These are phyloP conservation scores for Thera obeliscata DNA, from an alignment of 2,888 invertebrate species.

Conservation along the genomic window DNA sequence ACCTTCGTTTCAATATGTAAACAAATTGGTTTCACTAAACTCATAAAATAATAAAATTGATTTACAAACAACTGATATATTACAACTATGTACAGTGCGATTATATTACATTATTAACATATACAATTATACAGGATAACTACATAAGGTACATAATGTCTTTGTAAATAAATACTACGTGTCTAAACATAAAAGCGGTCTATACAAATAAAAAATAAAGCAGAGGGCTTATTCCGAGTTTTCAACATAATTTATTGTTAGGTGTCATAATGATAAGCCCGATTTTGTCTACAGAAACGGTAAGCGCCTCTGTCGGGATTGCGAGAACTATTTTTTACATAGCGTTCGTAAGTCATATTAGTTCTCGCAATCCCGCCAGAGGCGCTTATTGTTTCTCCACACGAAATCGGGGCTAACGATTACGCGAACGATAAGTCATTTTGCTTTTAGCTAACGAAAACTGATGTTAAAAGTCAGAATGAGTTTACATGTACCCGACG, in stretches of 20 bases:
- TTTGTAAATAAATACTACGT: conserved; percentile 55
- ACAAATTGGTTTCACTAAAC: conserved; percentile 42
- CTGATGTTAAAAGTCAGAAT: too few relatives aligned
- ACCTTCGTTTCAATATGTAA: conserved; percentile 29
- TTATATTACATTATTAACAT: conserved; percentile 37
- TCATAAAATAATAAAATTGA: conserved; percentile 49
- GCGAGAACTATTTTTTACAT: too few relatives aligned
- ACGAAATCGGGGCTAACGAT: too few relatives aligned
- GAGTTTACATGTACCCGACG: not conserved
- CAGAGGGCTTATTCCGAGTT: not conserved
- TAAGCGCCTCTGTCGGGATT: too few relatives aligned
- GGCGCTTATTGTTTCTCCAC: too few relatives aligned
- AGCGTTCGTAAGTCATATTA: too few relatives aligned
- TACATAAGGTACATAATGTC: conserved; percentile 31
- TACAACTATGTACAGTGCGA: conserved; percentile 67
- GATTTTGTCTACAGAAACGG: too few relatives aligned
- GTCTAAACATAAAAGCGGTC: conserved; percentile 49
- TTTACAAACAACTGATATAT: conserved; percentile 70
- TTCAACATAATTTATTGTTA: too few relatives aligned
- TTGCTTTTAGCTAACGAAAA: too few relatives aligned
- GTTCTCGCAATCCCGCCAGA: too few relatives aligned
- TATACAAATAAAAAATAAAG: conserved; percentile 45
- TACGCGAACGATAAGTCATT: too few relatives aligned
- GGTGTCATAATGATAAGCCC: too few relatives aligned
- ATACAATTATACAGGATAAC: conserved; percentile 41